These are phyloP conservation scores for Diarsia dahlii DNA, from an alignment of 2,888 invertebrate species.

Conservation along the genomic window DNA sequence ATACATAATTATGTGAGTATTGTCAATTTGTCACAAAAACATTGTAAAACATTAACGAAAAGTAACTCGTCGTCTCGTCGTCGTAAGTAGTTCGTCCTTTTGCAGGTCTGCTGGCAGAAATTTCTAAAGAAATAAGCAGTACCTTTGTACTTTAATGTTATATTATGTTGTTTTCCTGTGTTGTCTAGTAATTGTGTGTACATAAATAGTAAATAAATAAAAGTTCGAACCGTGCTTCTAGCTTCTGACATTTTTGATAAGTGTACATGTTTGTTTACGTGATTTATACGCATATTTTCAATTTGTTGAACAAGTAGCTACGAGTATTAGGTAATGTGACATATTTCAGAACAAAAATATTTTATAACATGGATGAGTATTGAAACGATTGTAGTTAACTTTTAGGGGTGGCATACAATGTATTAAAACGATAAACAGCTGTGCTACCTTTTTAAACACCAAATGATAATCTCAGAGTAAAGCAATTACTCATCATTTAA, in stretches of 20 bases:
- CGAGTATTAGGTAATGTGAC: neutral
- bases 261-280: neutral
- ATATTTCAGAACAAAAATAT: neutral
- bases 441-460: neutral
- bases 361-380: neutral
- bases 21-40: no score
- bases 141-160: no score
- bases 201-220: no score
- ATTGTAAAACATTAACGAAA: no score
- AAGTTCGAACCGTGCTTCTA: neutral
- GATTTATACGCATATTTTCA: neutral
- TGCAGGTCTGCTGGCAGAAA: no score
- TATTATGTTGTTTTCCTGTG: no score
- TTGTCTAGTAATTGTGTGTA: no score
- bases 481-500: neutral
- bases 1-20: no score
- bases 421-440: neutral
- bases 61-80: no score
- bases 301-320: neutral
- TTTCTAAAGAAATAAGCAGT: no score
- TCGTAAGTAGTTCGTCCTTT: no score
- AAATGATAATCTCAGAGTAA: neutral
- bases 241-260: neutral
- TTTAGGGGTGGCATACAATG: neutral
- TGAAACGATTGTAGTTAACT: neutral